Conservation (phyloP, 2,797 vertebrate species). For the Rhodeus uyekii region DNA sequence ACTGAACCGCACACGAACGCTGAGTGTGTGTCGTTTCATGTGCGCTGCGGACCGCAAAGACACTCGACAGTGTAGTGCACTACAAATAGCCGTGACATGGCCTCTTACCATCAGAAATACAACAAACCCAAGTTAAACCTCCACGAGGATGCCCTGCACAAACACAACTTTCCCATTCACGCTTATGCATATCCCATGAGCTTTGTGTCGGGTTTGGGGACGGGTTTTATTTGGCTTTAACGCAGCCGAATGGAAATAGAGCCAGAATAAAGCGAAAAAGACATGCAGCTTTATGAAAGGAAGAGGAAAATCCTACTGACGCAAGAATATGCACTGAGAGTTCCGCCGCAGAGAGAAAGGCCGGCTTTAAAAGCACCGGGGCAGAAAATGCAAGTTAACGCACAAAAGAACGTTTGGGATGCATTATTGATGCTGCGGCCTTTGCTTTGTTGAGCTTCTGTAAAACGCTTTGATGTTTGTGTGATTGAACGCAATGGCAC, state of each 20-base stretch:
- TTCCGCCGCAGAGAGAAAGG: neutral
- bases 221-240: neutral
- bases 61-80: too few relatives aligned
- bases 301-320: neutral
- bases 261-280: neutral
- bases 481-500: neutral
- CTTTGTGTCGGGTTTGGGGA: neutral
- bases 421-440: constrained; percentile 46
- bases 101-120: too few relatives aligned
- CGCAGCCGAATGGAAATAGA: neutral
- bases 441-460: neutral
- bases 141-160: constrained; percentile 5
- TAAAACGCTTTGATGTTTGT: neutral
- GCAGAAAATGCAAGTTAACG: constrained; percentile 35
- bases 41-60: too few relatives aligned
- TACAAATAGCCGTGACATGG: too few relatives aligned
- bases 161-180: constrained; percentile 22
- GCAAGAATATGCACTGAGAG: neutral
- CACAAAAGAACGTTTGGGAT: constrained; percentile 28
- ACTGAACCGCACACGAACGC: too few relatives aligned
- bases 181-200: constrained; percentile 33
- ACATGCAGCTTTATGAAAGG: neutral
- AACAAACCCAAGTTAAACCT: too few relatives aligned
- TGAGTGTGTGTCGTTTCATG: too few relatives aligned
- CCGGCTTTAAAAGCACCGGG: constrained; percentile 22